phyloP scores from a whole-genome alignment of 2,797 vertebrate genomes.

The Phylloscopus collybita region DNA sequence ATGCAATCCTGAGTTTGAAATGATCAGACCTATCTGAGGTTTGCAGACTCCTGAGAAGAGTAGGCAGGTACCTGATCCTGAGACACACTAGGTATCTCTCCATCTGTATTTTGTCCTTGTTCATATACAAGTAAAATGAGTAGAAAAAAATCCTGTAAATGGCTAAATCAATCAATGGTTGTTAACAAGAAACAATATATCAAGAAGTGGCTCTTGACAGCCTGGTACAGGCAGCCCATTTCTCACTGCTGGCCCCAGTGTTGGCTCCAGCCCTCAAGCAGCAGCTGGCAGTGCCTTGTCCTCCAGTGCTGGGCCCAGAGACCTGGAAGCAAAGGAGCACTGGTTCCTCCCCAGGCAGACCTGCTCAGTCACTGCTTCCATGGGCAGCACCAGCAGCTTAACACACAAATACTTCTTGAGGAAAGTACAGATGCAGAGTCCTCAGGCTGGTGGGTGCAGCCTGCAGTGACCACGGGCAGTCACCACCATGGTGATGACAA shows the following conservation, averaged over 20 bases:
- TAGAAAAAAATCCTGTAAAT: background rate
- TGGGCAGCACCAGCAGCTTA: background rate
- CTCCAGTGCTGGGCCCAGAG: background rate
- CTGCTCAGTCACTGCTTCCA: background rate
- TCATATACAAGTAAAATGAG: background rate
- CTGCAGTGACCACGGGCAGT: background rate
- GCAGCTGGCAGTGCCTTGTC: accelerated
- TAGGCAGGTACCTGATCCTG: accelerated
- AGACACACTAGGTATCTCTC: background rate
- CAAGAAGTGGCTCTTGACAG: background rate
- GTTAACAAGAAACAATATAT: background rate
- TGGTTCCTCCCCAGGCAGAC: background rate
- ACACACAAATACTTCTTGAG: background rate
- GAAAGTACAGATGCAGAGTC: background rate
- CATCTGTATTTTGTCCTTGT: background rate
- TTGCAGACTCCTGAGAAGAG: background rate
- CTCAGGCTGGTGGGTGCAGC: background rate
- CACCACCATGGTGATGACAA: background rate
- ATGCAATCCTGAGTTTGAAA: background rate
- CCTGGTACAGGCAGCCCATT: background rate
- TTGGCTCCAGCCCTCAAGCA: background rate
- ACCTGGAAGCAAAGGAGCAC: background rate
- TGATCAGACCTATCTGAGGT: background rate
- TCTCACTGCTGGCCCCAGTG: background rate
- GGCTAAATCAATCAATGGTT: background rate